phyloP scores from a whole-genome alignment of 2,113 vertebrate genomes.

The Grammomys dolichurus region DNA sequence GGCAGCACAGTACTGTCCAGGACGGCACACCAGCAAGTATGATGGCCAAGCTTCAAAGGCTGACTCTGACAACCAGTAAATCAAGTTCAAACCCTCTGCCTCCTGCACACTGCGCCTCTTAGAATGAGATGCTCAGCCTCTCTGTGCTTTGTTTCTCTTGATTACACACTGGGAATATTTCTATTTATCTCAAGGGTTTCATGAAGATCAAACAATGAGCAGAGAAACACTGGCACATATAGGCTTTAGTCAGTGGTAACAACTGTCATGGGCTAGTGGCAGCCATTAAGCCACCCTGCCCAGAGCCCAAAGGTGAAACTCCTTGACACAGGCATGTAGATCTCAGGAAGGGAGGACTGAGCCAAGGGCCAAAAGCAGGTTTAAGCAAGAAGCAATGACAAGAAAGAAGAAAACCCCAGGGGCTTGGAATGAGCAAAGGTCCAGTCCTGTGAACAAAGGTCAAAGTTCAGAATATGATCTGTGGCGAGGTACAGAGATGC shows the following conservation, averaged over 20 bases:
- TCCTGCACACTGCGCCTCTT: not conserved
- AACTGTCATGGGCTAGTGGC: not conserved
- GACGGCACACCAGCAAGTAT: rapidly evolving
- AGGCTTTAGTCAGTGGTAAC: not conserved
- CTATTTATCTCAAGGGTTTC: not conserved
- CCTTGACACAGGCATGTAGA: too few relatives aligned
- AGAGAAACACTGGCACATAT: not conserved
- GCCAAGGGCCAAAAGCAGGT: not conserved
- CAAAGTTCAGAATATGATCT: not conserved
- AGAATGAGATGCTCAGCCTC: not conserved
- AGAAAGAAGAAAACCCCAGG: not conserved
- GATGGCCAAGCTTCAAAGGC: not conserved
- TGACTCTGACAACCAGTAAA: rapidly evolving
- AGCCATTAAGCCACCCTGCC: not conserved
- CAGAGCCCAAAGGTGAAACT: not conserved
- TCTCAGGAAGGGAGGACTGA: not conserved
- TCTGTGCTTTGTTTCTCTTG: constrained; percentile 15
- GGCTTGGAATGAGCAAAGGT: not conserved
- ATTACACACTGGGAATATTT: not conserved
- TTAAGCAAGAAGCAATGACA: not conserved
- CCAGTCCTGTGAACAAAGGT: not conserved
- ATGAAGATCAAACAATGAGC: not conserved
- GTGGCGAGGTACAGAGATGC: not conserved
- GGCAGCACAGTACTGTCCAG: not conserved
- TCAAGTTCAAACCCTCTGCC: not conserved